Base-by-base conservation (phyloP, 2,113 vertebrate genomes). In the Climacteris rufus region DNA sequence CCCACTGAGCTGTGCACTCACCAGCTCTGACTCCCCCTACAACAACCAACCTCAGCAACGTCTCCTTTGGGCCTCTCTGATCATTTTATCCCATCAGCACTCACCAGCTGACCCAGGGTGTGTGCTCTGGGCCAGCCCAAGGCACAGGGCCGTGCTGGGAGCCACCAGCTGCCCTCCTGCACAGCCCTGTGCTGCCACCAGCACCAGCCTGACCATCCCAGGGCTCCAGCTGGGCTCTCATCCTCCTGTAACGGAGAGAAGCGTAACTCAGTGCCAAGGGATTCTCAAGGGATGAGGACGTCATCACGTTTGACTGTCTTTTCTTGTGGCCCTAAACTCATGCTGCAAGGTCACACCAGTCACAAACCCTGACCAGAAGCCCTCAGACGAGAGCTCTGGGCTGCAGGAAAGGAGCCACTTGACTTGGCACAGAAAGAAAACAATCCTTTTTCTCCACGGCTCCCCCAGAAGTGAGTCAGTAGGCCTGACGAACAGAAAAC, bases 401-500 rank as follows among this genome's bases (percentile, higher is more conserved):
- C 71, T 89, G 80, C 81, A 70, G 76, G 37, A 79, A 50, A 83
- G 89, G 77, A 94, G 89, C 83, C 94, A 90, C 94, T 86, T 87
- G 89, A 94, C 95, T 93, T 83, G 95, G 89, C 90, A 87, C 76
- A 79, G 83, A 93, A 80, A 93, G 97, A 87, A 87, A 96, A 97
- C 86, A 94, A 89, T 39, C 74, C 33, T 61, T 68, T 90, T 95
- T 37, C 69, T 86, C 70, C 59, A 33, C 7, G 9, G 93, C 89
- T 96, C 83, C 96, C 95, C 96, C 81, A 97, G 89, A 94, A 97
- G 93, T 60, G 59, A 98, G 95, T 96, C 91, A 97, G 96, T 86
- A 95, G 95, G 96, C 77, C 95, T 93, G 70, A 92, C 20, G 54
- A 97, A 94, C 93, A 95, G 97, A 97, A 98, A 97, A 97, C 93